These are phyloP conservation scores for Periophthalmodon schlosseri DNA, from an alignment of 2,113 vertebrate genomes.

Conservation along the genomic window DNA sequence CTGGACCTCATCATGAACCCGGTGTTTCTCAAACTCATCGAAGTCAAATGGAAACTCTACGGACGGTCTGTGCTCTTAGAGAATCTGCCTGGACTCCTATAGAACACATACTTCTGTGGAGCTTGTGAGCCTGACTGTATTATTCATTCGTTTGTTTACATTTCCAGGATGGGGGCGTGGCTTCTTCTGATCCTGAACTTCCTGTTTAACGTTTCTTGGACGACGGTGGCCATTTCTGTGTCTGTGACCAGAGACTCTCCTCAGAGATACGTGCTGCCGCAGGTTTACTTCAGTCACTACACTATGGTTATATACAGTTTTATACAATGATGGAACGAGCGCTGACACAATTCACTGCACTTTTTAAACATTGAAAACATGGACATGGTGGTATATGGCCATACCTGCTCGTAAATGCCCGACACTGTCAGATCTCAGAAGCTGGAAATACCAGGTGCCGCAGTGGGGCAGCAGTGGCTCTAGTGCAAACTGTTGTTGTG, in stretches of 20 bases:
- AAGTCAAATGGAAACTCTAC: conserved; percentile 74
- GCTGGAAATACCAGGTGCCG: too few species aligned
- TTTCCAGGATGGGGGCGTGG: conserved; percentile 69
- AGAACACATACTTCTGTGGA: not conserved
- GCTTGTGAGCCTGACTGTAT: not conserved
- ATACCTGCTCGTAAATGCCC: too few species aligned
- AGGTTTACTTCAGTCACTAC: conserved; percentile 39
- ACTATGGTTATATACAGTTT: too few species aligned
- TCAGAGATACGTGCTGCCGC: conserved; percentile 60
- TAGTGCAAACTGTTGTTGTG: too few species aligned
- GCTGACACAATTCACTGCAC: too few species aligned
- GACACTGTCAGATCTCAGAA: too few species aligned
- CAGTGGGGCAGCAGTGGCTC: too few species aligned
- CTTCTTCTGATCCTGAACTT: conserved; percentile 71
- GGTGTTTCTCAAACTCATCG: conserved; percentile 74
- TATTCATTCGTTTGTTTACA: too few species aligned
- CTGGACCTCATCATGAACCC: conserved; percentile 76
- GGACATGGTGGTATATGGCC: too few species aligned
- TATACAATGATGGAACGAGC: too few species aligned
- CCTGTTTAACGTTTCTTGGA: conserved; percentile 76
- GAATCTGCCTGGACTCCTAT: not conserved
- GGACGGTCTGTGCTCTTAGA: conserved; percentile 58
- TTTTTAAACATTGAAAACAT: too few species aligned
- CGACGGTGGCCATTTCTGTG: conserved; percentile 69
- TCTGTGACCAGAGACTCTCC: conserved; percentile 49